phyloP scores from a whole-genome alignment of 2,888 invertebrate genomes.

The Mythimna pallens region DNA sequence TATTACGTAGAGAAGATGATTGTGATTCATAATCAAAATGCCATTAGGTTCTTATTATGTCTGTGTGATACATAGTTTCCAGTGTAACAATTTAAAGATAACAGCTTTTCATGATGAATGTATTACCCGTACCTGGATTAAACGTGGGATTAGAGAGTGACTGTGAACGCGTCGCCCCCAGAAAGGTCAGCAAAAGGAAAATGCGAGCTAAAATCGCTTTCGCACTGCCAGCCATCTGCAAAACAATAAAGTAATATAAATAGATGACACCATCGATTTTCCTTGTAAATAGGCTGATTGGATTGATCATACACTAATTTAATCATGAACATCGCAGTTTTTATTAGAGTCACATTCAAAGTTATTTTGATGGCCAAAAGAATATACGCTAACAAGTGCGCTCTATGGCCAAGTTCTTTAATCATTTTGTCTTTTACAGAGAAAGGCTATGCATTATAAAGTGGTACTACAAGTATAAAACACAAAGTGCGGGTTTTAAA shows the following conservation, averaged over 20 bases:
- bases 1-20: neutral
- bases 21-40: slow-evolving; percentile 4
- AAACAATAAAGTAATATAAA: slow-evolving; percentile 48
- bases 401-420: neutral
- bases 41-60: neutral
- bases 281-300: slow-evolving; percentile 6
- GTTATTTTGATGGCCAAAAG: neutral
- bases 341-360: neutral
- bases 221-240: slow-evolving; percentile 75
- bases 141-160: slow-evolving; percentile 73
- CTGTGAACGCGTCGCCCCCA: slow-evolving; percentile 75
- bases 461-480: neutral
- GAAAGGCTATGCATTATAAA: neutral
- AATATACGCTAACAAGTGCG: too few relatives aligned
- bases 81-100: neutral
- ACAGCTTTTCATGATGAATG: neutral
- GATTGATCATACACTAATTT: slow-evolving; percentile 12
- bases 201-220: slow-evolving; percentile 65
- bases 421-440: neutral
- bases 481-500: neutral
- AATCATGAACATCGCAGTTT: neutral
- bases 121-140: slow-evolving; percentile 70
- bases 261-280: slow-evolving; percentile 16
- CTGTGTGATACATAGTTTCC: neutral
- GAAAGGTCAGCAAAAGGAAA: slow-evolving; percentile 71